Percentiles rank a stretch among this genome's conserved stretches.
Conservation (phyloP, 2,113 vertebrate species). For the Erinaceus europaeus region DNA sequence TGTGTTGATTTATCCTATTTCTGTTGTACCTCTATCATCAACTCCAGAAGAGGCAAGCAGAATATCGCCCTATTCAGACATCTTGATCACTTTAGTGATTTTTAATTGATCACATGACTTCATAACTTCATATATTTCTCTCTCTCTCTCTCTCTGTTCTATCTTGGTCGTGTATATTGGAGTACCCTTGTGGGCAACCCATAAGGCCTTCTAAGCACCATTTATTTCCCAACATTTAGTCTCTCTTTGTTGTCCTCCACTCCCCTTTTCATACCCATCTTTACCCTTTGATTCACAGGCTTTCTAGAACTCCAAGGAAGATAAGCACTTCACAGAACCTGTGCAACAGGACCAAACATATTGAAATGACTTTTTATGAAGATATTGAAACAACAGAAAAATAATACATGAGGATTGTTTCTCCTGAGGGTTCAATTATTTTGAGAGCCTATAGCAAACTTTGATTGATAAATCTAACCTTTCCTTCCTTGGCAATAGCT, state of each 20-base stretch:
- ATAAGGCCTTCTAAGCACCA: not conserved
- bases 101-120: too few relatives aligned
- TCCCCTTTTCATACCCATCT: not conserved
- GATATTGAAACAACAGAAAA: constrained; percentile 73
- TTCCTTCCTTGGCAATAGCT: constrained; percentile 74
- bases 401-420: constrained; percentile 68
- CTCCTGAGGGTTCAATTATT: constrained; percentile 82
- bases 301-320: constrained; percentile 59
- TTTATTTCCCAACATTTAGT: not conserved
- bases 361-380: constrained; percentile 80
- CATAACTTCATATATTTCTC: too few relatives aligned
- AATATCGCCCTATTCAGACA: too few relatives aligned
- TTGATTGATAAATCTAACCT: constrained; percentile 83
- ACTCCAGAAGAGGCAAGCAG: too few relatives aligned
- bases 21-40: too few relatives aligned
- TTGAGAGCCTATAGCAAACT: constrained; percentile 76
- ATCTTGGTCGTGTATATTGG: too few relatives aligned
- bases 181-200: too few relatives aligned
- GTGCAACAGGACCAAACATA: constrained; percentile 71
- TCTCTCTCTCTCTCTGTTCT: too few relatives aligned
- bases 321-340: constrained; percentile 68
- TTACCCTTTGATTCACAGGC: not conserved
- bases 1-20: too few relatives aligned
- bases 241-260: not conserved
- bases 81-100: too few relatives aligned